Percentiles rank a stretch among this genome's conserved stretches.
Evolutionary conservation across 35 echinoderm and acorn worm species (phyloP).

Genomic region (Apostichopus parvimensis): DNA sequence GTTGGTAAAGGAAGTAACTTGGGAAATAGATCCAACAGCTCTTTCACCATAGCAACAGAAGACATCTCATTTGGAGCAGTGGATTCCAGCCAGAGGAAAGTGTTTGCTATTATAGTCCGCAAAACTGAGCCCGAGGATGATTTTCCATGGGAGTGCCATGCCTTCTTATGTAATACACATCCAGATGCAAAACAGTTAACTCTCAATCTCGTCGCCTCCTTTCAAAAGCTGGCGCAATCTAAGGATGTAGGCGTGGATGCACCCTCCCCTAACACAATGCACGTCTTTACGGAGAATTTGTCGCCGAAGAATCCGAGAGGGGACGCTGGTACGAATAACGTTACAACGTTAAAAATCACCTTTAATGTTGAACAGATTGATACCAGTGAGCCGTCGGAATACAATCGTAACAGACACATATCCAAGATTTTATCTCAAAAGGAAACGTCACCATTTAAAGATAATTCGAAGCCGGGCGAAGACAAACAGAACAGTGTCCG

Average conservation of each 20-base stretch:
- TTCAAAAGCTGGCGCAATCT: slow-evolving; percentile 57
- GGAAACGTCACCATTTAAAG: not conserved
- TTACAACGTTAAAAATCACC: slow-evolving; percentile 70
- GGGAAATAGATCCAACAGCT: not conserved
- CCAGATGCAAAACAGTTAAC: slow-evolving; percentile 77
- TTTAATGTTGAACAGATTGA: slow-evolving; percentile 68
- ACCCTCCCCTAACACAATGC: slow-evolving; percentile 52
- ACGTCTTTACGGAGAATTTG: slow-evolving; percentile 60
- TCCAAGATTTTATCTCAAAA: slow-evolving; percentile 32
- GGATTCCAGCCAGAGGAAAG: slow-evolving; percentile 58
- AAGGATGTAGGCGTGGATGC: slow-evolving; percentile 28
- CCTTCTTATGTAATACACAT: slow-evolving; percentile 79
- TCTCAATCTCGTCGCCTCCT: slow-evolving; percentile 70
- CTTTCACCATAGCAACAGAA: slow-evolving; percentile 34
- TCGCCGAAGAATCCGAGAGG: slow-evolving; percentile 43
- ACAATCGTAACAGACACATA: slow-evolving; percentile 36
- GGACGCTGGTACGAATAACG: slow-evolving; percentile 21
- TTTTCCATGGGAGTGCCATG: slow-evolving; percentile 79
- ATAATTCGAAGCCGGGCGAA: not conserved
- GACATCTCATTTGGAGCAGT: slow-evolving; percentile 85
- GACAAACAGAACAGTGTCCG: not conserved
- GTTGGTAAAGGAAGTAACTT: not conserved
- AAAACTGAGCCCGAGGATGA: slow-evolving; percentile 16
- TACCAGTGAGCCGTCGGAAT: slow-evolving; percentile 6
- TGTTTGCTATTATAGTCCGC: slow-evolving; percentile 71